These are phyloP conservation scores for Macrophya annulata DNA, from an alignment of 2,888 invertebrate genomes.

Conservation along the genomic window DNA sequence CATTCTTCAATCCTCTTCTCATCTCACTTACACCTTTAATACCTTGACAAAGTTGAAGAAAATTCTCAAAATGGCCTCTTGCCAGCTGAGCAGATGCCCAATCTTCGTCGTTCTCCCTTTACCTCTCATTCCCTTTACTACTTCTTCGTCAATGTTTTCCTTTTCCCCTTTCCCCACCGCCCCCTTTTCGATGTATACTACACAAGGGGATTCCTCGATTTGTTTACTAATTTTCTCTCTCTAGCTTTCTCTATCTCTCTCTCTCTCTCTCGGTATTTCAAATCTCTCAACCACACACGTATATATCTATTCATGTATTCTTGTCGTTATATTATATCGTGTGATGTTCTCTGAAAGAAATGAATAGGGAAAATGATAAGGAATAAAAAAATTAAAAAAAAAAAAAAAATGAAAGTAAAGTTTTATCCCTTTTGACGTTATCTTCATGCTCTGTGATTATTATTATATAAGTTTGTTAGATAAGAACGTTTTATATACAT, in stretches of 20 bases:
- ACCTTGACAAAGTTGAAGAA: slow-evolving; percentile 18
- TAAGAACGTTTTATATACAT: neutral
- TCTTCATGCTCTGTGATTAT: neutral
- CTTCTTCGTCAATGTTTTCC: slow-evolving; percentile 39
- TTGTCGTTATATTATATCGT: neutral
- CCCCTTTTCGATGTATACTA: slow-evolving; percentile 54
- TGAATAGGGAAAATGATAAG: too few species aligned
- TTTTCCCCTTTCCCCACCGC: slow-evolving; percentile 56
- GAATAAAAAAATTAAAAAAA: too few species aligned
- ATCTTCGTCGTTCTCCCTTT: slow-evolving; percentile 55
- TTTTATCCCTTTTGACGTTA: neutral
- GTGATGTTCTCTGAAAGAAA: neutral
- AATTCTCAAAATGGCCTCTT: slow-evolving; percentile 56
- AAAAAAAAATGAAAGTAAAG: neutral
- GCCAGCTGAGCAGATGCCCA: slow-evolving; percentile 63
- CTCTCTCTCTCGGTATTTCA: neutral
- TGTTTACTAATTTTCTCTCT: slow-evolving; percentile 48
- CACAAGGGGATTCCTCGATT: slow-evolving; percentile 28
- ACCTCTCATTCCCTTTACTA: neutral
- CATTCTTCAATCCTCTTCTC: neutral
- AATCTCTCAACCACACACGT: neutral
- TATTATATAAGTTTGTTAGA: slow-evolving; percentile 23
- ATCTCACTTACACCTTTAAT: neutral
- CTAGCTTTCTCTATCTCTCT: neutral
- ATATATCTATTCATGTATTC: neutral